Conservation (phyloP, 2,797 vertebrate genomes). For the Lemur catta region DNA sequence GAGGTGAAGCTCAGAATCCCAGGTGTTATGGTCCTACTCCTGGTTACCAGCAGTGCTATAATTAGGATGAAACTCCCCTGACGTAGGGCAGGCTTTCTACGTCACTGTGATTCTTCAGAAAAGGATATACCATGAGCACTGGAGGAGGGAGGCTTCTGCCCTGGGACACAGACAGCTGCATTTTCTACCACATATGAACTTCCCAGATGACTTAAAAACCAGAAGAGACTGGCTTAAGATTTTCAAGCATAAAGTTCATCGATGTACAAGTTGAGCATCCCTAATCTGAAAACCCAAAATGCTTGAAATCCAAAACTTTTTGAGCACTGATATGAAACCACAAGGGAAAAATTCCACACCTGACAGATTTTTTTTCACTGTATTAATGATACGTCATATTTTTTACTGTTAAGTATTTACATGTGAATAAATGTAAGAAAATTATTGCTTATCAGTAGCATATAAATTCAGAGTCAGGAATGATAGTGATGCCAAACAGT, state of each 20-base stretch:
- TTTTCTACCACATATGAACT: neutral
- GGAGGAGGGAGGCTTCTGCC: neutral
- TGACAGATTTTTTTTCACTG: neutral
- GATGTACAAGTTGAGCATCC: neutral
- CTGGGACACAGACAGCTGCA: neutral
- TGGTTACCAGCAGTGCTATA: neutral
- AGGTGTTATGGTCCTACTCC: neutral
- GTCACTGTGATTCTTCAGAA: neutral
- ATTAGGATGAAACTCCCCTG: neutral
- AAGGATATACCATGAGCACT: neutral
- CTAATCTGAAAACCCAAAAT: neutral
- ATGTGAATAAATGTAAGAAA: neutral
- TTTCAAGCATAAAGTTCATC: neutral
- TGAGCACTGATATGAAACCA: neutral
- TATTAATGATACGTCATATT: neutral
- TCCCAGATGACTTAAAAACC: neutral
- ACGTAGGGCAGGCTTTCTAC: neutral
- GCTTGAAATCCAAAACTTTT: neutral
- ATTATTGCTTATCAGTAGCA: neutral
- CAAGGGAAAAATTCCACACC: neutral
- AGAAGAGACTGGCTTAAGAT: neutral
- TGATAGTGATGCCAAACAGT: neutral
- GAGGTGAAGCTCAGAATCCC: too few species aligned
- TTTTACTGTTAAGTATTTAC: neutral
- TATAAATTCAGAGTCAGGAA: neutral